A percentile compares a stretch with the other conserved stretches of the same genome.
Evolutionary conservation across 2,113 vertebrate genomes (phyloP).

Genomic region (Narcine bancroftii): DNA sequence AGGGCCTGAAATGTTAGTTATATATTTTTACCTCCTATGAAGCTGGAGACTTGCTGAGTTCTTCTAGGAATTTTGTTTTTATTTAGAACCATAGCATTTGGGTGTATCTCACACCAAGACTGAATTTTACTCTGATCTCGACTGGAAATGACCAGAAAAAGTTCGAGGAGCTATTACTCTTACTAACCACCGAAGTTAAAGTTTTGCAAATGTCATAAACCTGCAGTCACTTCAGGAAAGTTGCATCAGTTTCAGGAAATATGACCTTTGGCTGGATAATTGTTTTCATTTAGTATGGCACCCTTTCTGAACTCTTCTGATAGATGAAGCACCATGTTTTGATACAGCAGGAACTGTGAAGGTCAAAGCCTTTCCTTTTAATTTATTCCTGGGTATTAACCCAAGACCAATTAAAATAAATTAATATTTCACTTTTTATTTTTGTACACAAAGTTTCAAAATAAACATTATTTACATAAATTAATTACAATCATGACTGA

Average conservation of each 20-base stretch:
- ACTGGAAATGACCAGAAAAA: not conserved
- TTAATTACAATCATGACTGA: constrained; percentile 56
- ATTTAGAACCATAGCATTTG: no score
- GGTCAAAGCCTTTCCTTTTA: not conserved
- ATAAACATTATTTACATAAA: constrained; percentile 63
- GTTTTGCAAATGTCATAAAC: not conserved
- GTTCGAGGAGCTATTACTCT: not conserved
- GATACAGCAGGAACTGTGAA: not conserved
- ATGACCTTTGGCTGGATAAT: not conserved
- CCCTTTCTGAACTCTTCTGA: no score
- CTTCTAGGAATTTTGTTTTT: no score
- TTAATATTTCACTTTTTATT: constrained; percentile 38
- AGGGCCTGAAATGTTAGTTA: no score
- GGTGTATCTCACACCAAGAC: no score
- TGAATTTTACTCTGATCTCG: no score
- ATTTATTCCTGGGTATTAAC: not conserved
- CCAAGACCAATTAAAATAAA: constrained; percentile 40
- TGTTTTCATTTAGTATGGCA: no score
- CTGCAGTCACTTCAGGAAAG: not conserved
- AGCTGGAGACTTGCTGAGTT: no score
- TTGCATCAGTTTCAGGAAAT: not conserved
- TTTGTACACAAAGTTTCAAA: constrained; percentile 42
- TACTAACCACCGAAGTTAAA: not conserved
- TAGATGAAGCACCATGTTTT: not conserved
- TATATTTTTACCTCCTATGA: no score